Conservation (phyloP, 2,888 invertebrate genomes). For the Cephalotes varians region DNA sequence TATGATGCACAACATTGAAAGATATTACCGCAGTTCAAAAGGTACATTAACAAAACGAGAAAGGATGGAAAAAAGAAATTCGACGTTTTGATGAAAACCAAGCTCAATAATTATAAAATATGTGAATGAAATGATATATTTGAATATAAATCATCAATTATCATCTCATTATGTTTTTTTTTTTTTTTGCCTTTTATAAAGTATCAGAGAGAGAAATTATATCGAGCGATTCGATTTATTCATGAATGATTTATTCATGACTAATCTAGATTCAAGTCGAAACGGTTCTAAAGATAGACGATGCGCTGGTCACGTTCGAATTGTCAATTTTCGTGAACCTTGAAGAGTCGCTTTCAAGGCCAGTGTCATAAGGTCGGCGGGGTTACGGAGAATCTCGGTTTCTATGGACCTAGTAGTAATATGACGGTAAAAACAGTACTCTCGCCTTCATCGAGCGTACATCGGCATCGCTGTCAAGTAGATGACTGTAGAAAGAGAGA, state of each 20-base stretch:
- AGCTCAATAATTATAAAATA: background rate
- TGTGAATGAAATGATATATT: background rate
- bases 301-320: background rate
- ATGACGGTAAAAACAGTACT: constrained; percentile 28
- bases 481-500: background rate
- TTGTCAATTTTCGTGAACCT: constrained; percentile 53
- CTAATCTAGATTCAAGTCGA: background rate
- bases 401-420: constrained; percentile 29
- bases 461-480: constrained; percentile 12
- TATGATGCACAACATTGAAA: background rate
- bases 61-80: background rate
- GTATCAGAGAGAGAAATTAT: background rate
- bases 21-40: background rate
- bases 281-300: constrained; percentile 5
- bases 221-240: background rate
- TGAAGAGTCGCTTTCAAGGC: constrained; percentile 61
- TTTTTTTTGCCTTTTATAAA: background rate
- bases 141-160: background rate
- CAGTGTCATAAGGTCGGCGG: constrained; percentile 67
- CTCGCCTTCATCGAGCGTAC: constrained; percentile 27
- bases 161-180: background rate
- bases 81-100: background rate
- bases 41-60: background rate
- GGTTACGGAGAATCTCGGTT: constrained; percentile 41
- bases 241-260: background rate